phyloP scores from a whole-genome alignment of 2,113 vertebrate genomes.

The Equus quagga region DNA sequence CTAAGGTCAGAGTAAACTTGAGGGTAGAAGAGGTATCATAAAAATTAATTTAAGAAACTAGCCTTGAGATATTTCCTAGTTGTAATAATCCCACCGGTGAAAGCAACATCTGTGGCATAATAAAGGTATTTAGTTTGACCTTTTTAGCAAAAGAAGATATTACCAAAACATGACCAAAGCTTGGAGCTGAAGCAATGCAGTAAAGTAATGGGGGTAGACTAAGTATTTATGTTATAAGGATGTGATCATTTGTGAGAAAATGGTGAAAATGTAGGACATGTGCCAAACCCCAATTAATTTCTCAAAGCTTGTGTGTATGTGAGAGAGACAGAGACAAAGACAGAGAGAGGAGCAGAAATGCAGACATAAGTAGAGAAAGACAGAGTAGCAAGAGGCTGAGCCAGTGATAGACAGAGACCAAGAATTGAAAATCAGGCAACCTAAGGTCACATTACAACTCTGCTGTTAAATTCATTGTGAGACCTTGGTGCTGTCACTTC shows the following conservation, averaged over 20 bases:
- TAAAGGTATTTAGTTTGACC: conserved; percentile 13
- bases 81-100: conserved; percentile 35
- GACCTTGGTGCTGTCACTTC: neutral
- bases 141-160: conserved; percentile 39
- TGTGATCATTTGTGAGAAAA: neutral
- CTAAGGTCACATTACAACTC: neutral
- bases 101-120: conserved; percentile 46
- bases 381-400: neutral
- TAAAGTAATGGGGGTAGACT: neutral
- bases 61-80: conserved; percentile 58
- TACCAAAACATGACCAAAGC: conserved; percentile 25
- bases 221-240: neutral
- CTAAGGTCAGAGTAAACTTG: conserved; percentile 45
- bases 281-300: conserved; percentile 7
- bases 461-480: neutral
- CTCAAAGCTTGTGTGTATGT: neutral
- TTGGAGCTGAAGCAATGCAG: neutral
- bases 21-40: conserved; percentile 46
- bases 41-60: conserved; percentile 68
- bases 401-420: neutral
- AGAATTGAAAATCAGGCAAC: conserved; percentile 6
- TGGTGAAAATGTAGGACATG: neutral
- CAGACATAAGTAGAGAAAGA: neutral
- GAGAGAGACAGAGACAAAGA: neutral
- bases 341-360: neutral